Evolutionary conservation across 2,797 vertebrate species (phyloP), one percentile per base, ranked within the genome.

Genomic region (Centropyge bicolor): DNA sequence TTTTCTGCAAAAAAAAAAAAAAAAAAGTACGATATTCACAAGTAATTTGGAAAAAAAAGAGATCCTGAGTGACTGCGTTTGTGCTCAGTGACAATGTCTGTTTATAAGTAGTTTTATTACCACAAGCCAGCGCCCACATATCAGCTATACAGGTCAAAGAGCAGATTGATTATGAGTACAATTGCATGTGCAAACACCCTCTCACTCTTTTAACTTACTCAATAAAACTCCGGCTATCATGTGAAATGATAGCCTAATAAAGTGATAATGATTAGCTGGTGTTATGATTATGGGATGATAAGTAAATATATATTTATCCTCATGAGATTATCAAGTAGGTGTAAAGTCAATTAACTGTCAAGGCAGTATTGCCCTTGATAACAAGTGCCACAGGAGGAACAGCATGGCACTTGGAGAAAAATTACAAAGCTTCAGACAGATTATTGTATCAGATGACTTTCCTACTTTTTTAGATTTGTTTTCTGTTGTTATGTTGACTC

Each of bases 81-180:
- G n/a, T n/a, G n/a, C n/a, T n/a, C n/a, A n/a, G n/a, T n/a, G n/a
- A n/a, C n/a, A n/a, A n/a, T n/a, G n/a, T n/a, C n/a, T n/a, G 27
- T 31, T 31, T 31, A 31, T 31, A 31, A 31, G 27, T 31, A 31
- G 27, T 75, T 85, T 83, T 54, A 49, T 52, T 60, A 14, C 0
- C 0, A 48, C 17, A 55, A n/a, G 8, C 57, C 11, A 41, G 65
- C 12, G 1, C 35, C 11, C 16, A 54, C n/a, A 16, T 38, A 49
- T 1, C 35, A 17, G 1, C 11, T 13, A 59, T 1, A 49, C 11
- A 45, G 54, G 27, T 76, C 62, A 81, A 84, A 80, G 55, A 66
- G 19, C 71, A 59, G 7, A 70, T 22, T 80, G 22, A 84, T 78
- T 7, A 48, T 55, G 5, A 41, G 31, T 22, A 19, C 13, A 31